Conservation (phyloP, 2,888 invertebrate species). For the Actias luna region DNA sequence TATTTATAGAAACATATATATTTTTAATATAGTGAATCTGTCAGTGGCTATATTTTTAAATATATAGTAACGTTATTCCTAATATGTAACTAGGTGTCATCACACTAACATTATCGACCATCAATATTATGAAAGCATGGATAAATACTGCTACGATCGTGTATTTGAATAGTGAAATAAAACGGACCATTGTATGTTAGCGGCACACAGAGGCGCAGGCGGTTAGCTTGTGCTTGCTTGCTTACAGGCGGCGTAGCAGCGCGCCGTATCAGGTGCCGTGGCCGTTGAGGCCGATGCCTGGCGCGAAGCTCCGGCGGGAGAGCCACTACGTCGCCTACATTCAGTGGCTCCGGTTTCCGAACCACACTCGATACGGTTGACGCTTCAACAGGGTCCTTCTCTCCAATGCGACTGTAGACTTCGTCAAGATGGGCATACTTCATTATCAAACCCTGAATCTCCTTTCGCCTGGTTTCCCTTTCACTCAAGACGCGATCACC, state of each 20-base stretch:
- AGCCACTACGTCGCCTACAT: constrained; percentile 67
- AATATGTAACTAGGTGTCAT: neutral
- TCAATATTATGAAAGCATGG: neutral
- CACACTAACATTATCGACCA: neutral
- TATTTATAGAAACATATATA: neutral
- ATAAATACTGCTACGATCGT: constrained; percentile 1
- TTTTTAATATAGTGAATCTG: neutral
- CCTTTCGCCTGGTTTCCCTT: constrained; percentile 90
- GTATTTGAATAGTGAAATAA: constrained; percentile 43
- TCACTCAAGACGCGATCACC: constrained; percentile 84
- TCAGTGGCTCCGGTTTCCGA: constrained; percentile 58
- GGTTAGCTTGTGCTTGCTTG: constrained; percentile 78
- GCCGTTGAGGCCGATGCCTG: constrained; percentile 65
- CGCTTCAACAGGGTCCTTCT: constrained; percentile 57
- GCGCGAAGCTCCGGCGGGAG: constrained; percentile 73
- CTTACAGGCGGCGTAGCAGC: constrained; percentile 82
- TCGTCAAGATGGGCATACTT: constrained; percentile 92
- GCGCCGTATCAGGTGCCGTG: constrained; percentile 76
- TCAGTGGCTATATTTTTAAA: too few relatives aligned
- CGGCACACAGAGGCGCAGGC: constrained; percentile 74
- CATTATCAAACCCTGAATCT: constrained; percentile 90
- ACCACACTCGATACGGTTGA: constrained; percentile 39
- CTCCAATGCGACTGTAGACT: constrained; percentile 81
- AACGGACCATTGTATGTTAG: constrained; percentile 76
- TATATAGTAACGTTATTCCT: too few relatives aligned